Evolutionary conservation across 2,797 vertebrate species (phyloP).

Genomic region (Tauraco hartlaubi): DNA sequence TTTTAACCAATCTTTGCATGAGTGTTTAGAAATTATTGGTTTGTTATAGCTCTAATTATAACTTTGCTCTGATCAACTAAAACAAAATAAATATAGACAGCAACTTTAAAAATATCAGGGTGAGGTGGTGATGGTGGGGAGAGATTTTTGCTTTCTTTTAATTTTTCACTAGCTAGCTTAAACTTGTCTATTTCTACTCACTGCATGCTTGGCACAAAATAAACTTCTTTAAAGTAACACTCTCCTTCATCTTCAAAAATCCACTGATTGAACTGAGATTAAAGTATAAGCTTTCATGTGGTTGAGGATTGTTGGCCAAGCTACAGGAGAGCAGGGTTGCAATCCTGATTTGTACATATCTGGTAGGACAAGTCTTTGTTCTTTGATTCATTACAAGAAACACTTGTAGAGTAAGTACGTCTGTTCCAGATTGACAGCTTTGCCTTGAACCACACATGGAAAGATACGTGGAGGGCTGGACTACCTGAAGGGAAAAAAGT

Average conservation of each 20-base stretch:
- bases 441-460: not conserved
- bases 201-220: conserved; percentile 29
- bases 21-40: not conserved
- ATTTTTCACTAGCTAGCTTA: conserved; percentile 42
- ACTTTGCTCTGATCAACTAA: not conserved
- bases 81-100: not conserved
- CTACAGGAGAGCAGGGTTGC: conserved; percentile 13
- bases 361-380: conserved; percentile 35
- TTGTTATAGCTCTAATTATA: not conserved
- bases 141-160: conserved; percentile 5
- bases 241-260: conserved; percentile 51
- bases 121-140: not conserved
- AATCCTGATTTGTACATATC: conserved; percentile 15
- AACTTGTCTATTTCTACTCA: conserved; percentile 14
- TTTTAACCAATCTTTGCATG: not conserved
- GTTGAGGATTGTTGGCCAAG: conserved; percentile 35
- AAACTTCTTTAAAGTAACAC: conserved; percentile 22
- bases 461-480: not conserved
- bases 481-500: not conserved
- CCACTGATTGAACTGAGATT: conserved; percentile 45
- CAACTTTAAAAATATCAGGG: not conserved
- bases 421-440: conserved; percentile 14
- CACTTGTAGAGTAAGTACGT: not conserved
- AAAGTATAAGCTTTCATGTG: conserved; percentile 62
- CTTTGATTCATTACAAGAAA: conserved; percentile 20